Evolutionary conservation across 2,113 vertebrate species (phyloP), one percentile per base, ranked within the genome.

Genomic region (Toxotes chatareus): DNA sequence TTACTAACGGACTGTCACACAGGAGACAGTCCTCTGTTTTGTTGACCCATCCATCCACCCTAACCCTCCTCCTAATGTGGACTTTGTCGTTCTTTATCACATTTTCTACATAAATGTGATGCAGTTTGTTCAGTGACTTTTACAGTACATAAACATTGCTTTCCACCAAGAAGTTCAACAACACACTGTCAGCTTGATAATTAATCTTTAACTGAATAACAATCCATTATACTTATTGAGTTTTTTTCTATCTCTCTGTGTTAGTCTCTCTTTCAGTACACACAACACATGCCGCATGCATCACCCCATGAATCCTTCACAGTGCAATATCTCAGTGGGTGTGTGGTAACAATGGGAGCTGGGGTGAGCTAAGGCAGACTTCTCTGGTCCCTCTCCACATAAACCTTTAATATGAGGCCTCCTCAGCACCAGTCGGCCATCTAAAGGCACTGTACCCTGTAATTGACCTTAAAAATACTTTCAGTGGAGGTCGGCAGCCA

Each of bases 381-480:
- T 92, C 92, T 89, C 90, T 87, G 85, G 90, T 91, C 85, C 82
- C 90, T 94, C 92, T 94, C 94, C 93, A 92, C 94, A 95, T 94
- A 95, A 95, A 94, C 94, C 94, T 94, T 95, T 94, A 95, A 95
- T 95, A 94, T 94, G 90, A 95, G 93, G 91, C 89, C 92, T 94
- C 92, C 90, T 93, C 91, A 92, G 92, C 91, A 90, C 89, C 91
- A 93, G 88, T 90, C 77, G 81, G 92, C 92, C 93, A 94, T 95
- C 94, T 94, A 89, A 94, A 95, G 93, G 92, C 93, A 87, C 89
- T 92, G 92, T 92, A 95, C 95, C 94, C 95, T 96, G 94, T 96
- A 96, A 96, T 96, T 95, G 94, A 96, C 95, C 95, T 95, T 95
- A 95, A 96, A 95, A 96, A 95, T 95, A 95, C 94, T 96, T 95